Evolutionary conservation across 2,888 invertebrate genomes (phyloP).

Genomic region (Brenthis daphne): DNA sequence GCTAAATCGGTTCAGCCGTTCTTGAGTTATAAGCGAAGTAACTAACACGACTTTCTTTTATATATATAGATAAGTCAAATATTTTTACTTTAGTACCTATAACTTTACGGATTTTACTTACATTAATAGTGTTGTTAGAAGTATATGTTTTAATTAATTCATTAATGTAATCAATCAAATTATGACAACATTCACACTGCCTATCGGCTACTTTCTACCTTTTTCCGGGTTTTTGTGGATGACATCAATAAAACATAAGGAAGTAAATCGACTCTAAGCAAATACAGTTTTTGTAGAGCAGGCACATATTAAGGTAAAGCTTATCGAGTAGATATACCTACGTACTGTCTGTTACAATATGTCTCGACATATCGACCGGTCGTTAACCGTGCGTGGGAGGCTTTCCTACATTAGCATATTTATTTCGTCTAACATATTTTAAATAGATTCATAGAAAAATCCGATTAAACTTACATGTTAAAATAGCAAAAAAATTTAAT

Average conservation of each 20-base stretch:
- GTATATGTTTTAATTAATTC: background rate
- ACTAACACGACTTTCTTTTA: no score
- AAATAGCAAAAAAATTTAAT: no score
- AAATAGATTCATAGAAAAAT: no score
- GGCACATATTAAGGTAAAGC: conserved; percentile 14
- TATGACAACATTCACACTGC: background rate
- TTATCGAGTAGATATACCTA: conserved; percentile 20
- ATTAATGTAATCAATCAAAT: conserved; percentile 5
- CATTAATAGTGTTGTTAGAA: background rate
- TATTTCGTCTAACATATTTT: background rate
- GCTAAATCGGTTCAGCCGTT: no score
- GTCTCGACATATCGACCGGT: conserved; percentile 41
- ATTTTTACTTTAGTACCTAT: no score
- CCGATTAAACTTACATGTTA: no score
- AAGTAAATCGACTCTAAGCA: background rate
- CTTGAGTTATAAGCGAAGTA: no score
- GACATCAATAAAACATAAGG: background rate
- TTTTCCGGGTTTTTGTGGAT: no score
- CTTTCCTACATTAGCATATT: conserved; percentile 15
- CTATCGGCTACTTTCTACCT: no score
- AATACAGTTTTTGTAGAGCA: conserved; percentile 3
- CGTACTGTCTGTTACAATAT: conserved; percentile 16
- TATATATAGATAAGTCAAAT: no score
- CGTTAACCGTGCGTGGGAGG: conserved; percentile 34
- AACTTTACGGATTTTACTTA: no score